A percentile compares a stretch with the other conserved stretches of the same genome.
These are phyloP conservation scores for Leptinotarsa juncta DNA, from an alignment of 2,888 invertebrate genomes.

Conservation along the genomic window DNA sequence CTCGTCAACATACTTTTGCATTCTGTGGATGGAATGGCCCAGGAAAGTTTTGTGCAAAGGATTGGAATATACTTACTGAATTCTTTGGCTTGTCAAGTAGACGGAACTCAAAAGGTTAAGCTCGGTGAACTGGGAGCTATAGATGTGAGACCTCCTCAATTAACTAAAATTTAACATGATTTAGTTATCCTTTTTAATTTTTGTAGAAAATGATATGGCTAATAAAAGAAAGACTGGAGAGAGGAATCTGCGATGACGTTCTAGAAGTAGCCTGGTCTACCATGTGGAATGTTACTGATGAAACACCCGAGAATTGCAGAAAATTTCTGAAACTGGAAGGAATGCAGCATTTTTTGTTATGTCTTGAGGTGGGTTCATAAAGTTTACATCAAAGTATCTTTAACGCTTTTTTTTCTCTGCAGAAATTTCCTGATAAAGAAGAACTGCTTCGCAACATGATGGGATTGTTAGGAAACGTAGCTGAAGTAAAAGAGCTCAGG, in stretches of 20 bases:
- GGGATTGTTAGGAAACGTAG: constrained; percentile 96
- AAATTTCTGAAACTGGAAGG: constrained; percentile 89
- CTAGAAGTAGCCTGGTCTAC: constrained; percentile 98
- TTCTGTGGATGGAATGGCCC: constrained; percentile 83
- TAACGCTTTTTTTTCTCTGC: constrained; percentile 42
- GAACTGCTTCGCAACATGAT: constrained; percentile 97
- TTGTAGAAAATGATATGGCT: constrained; percentile 86
- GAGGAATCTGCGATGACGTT: constrained; percentile 90
- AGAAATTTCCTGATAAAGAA: constrained; percentile 90
- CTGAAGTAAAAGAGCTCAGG: constrained; percentile 88
- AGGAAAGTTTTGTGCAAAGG: constrained; percentile 92
- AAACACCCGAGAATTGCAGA: constrained; percentile 94
- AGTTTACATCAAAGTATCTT: neutral
- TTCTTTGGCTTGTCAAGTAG: constrained; percentile 96
- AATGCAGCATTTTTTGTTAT: constrained; percentile 89
- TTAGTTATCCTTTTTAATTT: constrained; percentile 18
- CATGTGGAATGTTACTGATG: constrained; percentile 99
- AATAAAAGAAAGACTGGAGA: constrained; percentile 83
- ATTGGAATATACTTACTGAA: constrained; percentile 95
- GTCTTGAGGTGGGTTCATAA: constrained; percentile 76
- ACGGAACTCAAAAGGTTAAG: constrained; percentile 90
- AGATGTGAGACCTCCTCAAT: constrained; percentile 68
- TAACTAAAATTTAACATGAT: neutral
- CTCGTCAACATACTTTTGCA: constrained; percentile 85
- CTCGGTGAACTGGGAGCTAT: constrained; percentile 92